Percentiles rank a stretch among this genome's conserved stretches.
These are phyloP conservation scores for Drosophila bocki DNA, from an alignment of 1,140 invertebrate genomes.

Conservation along the genomic window DNA sequence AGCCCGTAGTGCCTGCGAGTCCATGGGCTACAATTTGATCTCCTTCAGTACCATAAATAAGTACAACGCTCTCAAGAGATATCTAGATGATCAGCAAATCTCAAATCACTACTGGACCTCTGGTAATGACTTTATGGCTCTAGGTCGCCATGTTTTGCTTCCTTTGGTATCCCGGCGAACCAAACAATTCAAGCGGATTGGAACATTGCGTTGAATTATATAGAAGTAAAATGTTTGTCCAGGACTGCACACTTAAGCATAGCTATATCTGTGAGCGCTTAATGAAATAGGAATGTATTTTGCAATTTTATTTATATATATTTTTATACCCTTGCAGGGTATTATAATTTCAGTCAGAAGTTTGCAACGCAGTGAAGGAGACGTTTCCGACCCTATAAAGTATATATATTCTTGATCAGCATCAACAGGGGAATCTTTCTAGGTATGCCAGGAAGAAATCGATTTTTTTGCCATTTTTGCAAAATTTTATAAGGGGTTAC, in stretches of 20 bases:
- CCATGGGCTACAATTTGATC: conserved; percentile 17
- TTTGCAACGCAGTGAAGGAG: too few relatives aligned
- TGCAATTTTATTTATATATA: too few relatives aligned
- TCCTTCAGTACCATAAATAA: conserved; percentile 2
- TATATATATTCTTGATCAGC: too few relatives aligned
- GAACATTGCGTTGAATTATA: conserved; percentile 19
- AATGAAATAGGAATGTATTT: background rate
- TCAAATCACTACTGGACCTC: conserved; percentile 28
- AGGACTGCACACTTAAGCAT: background rate
- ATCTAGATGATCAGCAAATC: conserved; percentile 1
- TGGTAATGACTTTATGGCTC: conserved; percentile 14
- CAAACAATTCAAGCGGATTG: conserved; percentile 3
- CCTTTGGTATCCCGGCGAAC: conserved; percentile 21
- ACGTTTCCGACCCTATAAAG: too few relatives aligned
- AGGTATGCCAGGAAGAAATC: too few relatives aligned
- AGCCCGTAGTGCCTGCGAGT: conserved; percentile 15
- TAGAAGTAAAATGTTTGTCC: background rate
- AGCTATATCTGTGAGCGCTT: background rate
- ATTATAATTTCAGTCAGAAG: too few relatives aligned
- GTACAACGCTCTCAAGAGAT: conserved; percentile 4
- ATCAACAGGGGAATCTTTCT: too few relatives aligned
- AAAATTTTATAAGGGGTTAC: too few relatives aligned
- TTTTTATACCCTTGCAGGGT: too few relatives aligned
- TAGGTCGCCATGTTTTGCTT: conserved; percentile 27
- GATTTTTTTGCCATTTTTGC: too few relatives aligned